Conservation (phyloP, 1,140 invertebrate genomes). For the Drosophila bifasciata region DNA sequence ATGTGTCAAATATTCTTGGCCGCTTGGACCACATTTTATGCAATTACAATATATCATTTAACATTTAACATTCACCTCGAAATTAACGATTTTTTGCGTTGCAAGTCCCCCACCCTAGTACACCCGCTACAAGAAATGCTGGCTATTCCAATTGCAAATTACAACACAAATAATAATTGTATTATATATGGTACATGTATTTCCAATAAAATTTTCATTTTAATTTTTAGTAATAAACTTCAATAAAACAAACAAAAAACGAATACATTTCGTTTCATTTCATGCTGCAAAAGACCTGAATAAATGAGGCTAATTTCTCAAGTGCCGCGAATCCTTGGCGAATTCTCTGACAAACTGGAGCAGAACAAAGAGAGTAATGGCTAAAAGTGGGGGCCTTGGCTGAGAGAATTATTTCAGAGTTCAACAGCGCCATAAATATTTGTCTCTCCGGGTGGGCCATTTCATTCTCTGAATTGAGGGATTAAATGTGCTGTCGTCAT, state of each 20-base stretch:
- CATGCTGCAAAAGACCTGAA: constrained; percentile 15
- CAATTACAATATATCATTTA: constrained; percentile 29
- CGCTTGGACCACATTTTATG: constrained; percentile 41
- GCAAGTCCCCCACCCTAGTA: too few relatives aligned
- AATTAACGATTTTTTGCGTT: not conserved
- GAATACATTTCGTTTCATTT: constrained; percentile 26
- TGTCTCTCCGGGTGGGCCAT: constrained; percentile 31
- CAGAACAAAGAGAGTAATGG: constrained; percentile 52
- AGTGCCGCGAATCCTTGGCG: constrained; percentile 15
- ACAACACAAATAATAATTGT: constrained; percentile 51
- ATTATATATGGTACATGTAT: constrained; percentile 61
- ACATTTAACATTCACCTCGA: constrained; percentile 28
- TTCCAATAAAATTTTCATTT: constrained; percentile 62
- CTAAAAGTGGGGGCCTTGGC: constrained; percentile 33
- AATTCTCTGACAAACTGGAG: constrained; percentile 39
- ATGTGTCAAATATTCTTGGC: constrained; percentile 31
- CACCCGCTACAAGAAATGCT: constrained; percentile 17
- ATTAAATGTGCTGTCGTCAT: not conserved
- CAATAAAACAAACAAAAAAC: constrained; percentile 54
- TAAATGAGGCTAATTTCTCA: constrained; percentile 45
- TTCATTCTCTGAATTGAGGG: constrained; percentile 24
- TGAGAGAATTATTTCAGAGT: constrained; percentile 54
- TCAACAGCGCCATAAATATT: constrained; percentile 58
- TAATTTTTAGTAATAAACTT: constrained; percentile 67
- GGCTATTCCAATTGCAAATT: constrained; percentile 39